A percentile compares a stretch with the other conserved stretches of the same genome.
These are phyloP conservation scores for Cryptus armator DNA, from an alignment of 2,888 invertebrate species.

Conservation along the genomic window DNA sequence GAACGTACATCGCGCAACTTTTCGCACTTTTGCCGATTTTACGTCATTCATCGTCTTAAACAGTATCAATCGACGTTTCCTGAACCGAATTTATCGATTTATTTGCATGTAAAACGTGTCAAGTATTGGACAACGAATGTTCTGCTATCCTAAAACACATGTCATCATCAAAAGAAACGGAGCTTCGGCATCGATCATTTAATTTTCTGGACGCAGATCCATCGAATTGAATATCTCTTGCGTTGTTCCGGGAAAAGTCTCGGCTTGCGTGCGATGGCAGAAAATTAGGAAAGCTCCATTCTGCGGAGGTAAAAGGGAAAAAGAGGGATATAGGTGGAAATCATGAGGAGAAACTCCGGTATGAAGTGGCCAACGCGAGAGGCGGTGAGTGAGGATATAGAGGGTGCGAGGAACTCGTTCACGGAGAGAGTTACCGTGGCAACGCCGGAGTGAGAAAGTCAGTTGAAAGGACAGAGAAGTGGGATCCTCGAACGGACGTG, in stretches of 20 bases:
- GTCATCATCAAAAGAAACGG: background rate
- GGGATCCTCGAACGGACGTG: slow-evolving; percentile 73
- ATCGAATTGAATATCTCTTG: slow-evolving; percentile 65
- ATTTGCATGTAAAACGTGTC: background rate
- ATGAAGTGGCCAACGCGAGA: slow-evolving; percentile 11
- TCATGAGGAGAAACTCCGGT: slow-evolving; percentile 13
- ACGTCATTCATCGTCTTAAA: background rate
- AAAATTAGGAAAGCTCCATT: slow-evolving; percentile 56
- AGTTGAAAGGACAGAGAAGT: slow-evolving; percentile 13
- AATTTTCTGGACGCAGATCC: slow-evolving; percentile 10
- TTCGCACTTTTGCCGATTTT: slow-evolving; percentile 19
- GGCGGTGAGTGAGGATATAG: slow-evolving; percentile 22
- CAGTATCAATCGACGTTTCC: background rate
- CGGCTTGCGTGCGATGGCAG: slow-evolving; percentile 19
- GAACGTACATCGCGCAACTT: slow-evolving; percentile 45
- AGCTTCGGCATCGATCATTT: background rate
- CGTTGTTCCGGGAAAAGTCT: slow-evolving; percentile 28
- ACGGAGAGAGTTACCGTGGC: slow-evolving; percentile 70
- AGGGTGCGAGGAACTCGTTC: slow-evolving; percentile 18
- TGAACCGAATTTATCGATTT: background rate
- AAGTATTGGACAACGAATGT: background rate
- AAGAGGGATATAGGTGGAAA: slow-evolving; percentile 11
- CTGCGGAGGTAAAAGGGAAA: background rate
- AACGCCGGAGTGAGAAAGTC: slow-evolving; percentile 60
- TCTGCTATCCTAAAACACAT: too few relatives aligned